Conservation (phyloP, 1,140 invertebrate species). For the Drosophila bipectinata region DNA sequence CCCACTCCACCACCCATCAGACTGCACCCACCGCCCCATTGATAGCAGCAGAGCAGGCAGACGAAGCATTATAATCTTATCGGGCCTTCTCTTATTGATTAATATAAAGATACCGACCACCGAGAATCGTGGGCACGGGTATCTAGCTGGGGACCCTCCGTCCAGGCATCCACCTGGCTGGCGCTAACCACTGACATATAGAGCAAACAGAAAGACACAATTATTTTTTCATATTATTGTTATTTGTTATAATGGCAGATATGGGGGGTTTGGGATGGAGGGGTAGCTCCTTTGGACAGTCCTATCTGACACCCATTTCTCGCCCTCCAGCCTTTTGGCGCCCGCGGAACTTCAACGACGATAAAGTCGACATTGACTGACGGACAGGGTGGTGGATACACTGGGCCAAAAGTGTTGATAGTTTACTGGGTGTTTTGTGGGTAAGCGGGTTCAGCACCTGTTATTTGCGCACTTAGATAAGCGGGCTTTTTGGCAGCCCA, state of each 20-base stretch:
- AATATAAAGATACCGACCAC: conserved; percentile 65
- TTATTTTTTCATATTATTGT: conserved; percentile 61
- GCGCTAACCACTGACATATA: conserved; percentile 55
- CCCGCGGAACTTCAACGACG: conserved; percentile 20
- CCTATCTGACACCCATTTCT: conserved; percentile 62
- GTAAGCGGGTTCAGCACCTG: conserved; percentile 3
- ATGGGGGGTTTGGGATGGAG: conserved; percentile 15
- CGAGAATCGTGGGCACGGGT: conserved; percentile 28
- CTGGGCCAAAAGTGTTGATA: conserved; percentile 41
- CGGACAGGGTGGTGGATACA: conserved; percentile 35
- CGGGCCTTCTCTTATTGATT: conserved; percentile 73
- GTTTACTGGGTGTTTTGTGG: background rate
- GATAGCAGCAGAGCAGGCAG: conserved; percentile 24
- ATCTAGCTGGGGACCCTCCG: conserved; percentile 39
- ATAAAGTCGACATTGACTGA: conserved; percentile 65
- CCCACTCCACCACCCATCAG: background rate
- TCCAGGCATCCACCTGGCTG: conserved; percentile 26
- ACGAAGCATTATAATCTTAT: conserved; percentile 62
- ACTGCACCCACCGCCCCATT: background rate
- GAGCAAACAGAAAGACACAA: conserved; percentile 58
- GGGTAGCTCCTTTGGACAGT: conserved; percentile 38
- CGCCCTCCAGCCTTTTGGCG: conserved; percentile 11
- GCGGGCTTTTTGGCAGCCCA: conserved; percentile 57
- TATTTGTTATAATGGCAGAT: conserved; percentile 57
- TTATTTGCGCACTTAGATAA: conserved; percentile 74